A percentile compares a stretch with the other conserved stretches of the same genome.
phyloP scores from a whole-genome alignment of 2,113 vertebrate species.

The Tragulus kanchil region DNA sequence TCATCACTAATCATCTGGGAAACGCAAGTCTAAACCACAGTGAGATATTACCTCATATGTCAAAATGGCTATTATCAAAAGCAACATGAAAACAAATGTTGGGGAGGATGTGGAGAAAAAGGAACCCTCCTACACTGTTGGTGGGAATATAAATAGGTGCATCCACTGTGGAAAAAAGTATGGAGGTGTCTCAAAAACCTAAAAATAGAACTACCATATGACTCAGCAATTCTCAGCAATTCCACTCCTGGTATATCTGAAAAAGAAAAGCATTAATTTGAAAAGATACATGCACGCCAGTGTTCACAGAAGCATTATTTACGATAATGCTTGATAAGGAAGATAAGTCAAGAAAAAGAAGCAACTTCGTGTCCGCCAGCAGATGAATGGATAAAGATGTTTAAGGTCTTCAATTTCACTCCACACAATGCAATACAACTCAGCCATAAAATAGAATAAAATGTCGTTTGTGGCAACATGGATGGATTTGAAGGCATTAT shows the following conservation, averaged over 20 bases:
- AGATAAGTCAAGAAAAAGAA: not conserved
- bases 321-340: too few relatives aligned
- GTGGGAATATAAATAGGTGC: not conserved
- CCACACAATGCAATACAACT: not conserved
- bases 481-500: not conserved
- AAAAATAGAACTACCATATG: not conserved
- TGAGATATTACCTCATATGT: not conserved
- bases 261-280: not conserved
- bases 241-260: not conserved
- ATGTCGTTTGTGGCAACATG: not conserved
- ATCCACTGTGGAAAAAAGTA: not conserved
- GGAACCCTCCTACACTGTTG: not conserved
- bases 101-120: not conserved
- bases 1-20: not conserved
- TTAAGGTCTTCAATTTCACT: not conserved
- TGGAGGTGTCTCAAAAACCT: not conserved
- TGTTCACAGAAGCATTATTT: not conserved
- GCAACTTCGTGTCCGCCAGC: not conserved
- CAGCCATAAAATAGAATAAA: not conserved
- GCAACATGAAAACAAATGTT: not conserved
- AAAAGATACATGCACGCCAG: not conserved
- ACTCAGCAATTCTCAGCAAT: not conserved
- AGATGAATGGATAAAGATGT: not conserved
- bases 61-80: not conserved
- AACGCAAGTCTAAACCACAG: not conserved